Conservation (phyloP, 37 sponge, comb jelly and placozoan species). For the Cladorhizidae sp. region DNA sequence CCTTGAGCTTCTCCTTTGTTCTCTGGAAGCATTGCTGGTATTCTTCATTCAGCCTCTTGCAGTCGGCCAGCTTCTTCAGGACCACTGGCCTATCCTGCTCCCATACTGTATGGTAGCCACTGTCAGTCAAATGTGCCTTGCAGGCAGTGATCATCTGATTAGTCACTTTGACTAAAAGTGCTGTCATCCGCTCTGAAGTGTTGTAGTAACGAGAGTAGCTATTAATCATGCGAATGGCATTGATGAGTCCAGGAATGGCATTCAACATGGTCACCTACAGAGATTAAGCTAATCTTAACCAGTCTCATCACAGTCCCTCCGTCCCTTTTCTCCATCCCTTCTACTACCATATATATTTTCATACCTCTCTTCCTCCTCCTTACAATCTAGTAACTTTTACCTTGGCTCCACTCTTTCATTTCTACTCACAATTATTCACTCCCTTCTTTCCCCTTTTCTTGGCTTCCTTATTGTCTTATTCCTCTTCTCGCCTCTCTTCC, state of each 20-base stretch:
- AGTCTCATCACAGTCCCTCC: too few species aligned
- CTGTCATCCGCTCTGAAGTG: conserved; percentile 98
- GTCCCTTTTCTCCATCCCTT: too few species aligned
- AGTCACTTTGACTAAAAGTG: conserved; percentile 97
- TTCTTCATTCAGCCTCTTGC: conserved; percentile 86
- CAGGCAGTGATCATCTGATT: conserved; percentile 99
- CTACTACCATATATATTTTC: too few species aligned
- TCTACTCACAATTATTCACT: too few species aligned
- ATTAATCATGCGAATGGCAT: conserved; percentile 99
- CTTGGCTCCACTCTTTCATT: too few species aligned
- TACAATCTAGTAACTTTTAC: too few species aligned
- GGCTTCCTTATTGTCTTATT: too few species aligned
- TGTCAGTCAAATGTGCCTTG: conserved; percentile 87
- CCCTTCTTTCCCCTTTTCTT: too few species aligned
- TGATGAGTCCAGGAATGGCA: conserved; percentile 95
- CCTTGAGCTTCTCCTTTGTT: conserved; percentile 85
- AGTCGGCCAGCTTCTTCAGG: conserved; percentile 73
- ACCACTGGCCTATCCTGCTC: conserved; percentile 83
- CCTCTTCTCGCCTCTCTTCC: too few species aligned
- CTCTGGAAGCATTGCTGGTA: conserved; percentile 95
- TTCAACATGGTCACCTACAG: conserved; percentile 89
- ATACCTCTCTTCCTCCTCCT: too few species aligned
- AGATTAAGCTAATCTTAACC: background rate
- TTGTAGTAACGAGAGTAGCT: conserved; percentile 98
- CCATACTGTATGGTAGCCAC: conserved; percentile 91